phyloP scores from a whole-genome alignment of 2,888 invertebrate species.

The Griposia aprilina region DNA sequence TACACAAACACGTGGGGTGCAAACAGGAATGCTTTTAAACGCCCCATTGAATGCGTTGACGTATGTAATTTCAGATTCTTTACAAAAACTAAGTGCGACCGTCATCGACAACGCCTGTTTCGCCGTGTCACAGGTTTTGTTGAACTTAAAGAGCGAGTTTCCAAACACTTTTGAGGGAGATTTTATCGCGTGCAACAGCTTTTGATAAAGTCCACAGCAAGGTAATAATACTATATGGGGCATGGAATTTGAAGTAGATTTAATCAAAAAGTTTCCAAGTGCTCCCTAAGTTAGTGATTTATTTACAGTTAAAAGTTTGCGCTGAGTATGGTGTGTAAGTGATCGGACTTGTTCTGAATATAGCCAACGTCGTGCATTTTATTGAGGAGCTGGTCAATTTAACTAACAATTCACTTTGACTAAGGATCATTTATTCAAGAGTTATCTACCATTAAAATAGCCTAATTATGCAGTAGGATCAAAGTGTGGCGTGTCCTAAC shows the following conservation, averaged over 20 bases:
- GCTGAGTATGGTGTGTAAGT: constrained; percentile 15
- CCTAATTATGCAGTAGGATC: constrained; percentile 20
- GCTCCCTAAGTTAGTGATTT: constrained; percentile 62
- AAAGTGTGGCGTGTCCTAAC: constrained; percentile 11
- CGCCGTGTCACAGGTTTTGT: constrained; percentile 68
- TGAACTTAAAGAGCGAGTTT: constrained; percentile 66
- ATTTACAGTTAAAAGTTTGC: constrained; percentile 62
- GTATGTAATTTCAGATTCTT: constrained; percentile 86
- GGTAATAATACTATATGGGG: constrained; percentile 69
- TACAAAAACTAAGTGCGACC: constrained; percentile 80
- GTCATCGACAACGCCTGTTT: constrained; percentile 68
- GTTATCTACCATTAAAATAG: constrained; percentile 6
- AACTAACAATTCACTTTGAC: constrained; percentile 16
- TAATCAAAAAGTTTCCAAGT: constrained; percentile 66
- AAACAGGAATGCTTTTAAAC: constrained; percentile 82
- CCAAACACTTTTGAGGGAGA: constrained; percentile 71
- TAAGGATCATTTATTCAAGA: constrained; percentile 12
- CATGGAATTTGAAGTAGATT: constrained; percentile 64
- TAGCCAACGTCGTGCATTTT: constrained; percentile 1
- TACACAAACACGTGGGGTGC: constrained; percentile 76
- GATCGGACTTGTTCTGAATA: constrained; percentile 27
- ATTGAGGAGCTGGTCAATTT: constrained; percentile 21
- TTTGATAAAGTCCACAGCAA: constrained; percentile 67
- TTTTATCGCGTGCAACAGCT: constrained; percentile 69
- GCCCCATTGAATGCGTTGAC: constrained; percentile 84